These are phyloP conservation scores for Ispidina picta DNA, from an alignment of 2,797 vertebrate species.

Conservation along the genomic window DNA sequence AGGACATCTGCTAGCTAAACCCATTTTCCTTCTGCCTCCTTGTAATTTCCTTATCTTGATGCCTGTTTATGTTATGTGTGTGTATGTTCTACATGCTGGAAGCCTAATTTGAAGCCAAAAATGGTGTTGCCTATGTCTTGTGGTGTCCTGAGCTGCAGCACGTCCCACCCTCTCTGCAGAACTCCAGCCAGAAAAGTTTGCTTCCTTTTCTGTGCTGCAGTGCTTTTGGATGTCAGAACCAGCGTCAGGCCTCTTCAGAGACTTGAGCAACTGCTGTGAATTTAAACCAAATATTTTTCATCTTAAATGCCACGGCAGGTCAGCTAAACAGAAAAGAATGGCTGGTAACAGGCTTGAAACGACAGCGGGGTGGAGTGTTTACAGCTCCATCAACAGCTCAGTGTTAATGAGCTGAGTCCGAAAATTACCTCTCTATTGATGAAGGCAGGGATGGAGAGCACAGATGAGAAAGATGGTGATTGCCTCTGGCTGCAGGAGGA, in stretches of 20 bases:
- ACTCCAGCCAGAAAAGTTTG: conserved; percentile 54
- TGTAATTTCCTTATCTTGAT: background rate
- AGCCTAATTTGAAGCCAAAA: conserved; percentile 18
- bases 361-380: conserved; percentile 68
- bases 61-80: background rate
- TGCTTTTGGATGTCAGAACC: conserved; percentile 65
- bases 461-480: conserved; percentile 51
- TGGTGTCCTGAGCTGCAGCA: background rate
- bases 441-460: conserved; percentile 42
- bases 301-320: conserved; percentile 66
- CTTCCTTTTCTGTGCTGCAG: conserved; percentile 42
- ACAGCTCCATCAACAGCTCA: conserved; percentile 65
- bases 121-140: background rate
- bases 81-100: background rate
- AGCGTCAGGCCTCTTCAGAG: conserved; percentile 61
- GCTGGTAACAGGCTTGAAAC: conserved; percentile 63
- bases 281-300: conserved; percentile 70
- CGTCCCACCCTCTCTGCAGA: conserved; percentile 49
- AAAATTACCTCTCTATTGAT: conserved; percentile 66
- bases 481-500: conserved; percentile 36
- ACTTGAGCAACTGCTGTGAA: conserved; percentile 70
- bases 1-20: background rate
- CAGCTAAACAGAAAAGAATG: conserved; percentile 69
- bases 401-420: conserved; percentile 67
- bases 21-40: background rate